Evolutionary conservation across 2,797 vertebrate species (phyloP), one percentile per base, ranked within the genome.

Genomic region (Mus spretus): DNA sequence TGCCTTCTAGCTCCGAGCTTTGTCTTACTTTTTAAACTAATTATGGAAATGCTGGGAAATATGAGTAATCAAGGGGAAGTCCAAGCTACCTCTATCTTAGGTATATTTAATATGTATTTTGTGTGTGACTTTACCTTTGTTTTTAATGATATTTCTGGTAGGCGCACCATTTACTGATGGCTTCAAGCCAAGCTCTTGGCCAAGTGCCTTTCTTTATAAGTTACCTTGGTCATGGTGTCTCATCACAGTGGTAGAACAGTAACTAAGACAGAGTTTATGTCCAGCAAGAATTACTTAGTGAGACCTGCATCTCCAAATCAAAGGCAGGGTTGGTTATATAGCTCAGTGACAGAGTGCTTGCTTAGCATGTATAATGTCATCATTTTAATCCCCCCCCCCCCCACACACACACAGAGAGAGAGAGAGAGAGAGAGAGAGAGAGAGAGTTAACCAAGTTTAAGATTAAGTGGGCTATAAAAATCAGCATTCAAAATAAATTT

Each of bases 381-480:
- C 4, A n/a, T 50, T 50, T 37, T n/a, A 90, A 79, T 65, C 37
- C 37, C 37, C 37, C 6, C 37, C 37, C 37, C 37, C 6, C 28
- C 31, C 4, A 37, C 26, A 0, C 6, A 0, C 6, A 22, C 2
- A 24, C 7, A 55, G 24, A 75, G 40, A 14, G 17, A 75, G 72
- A 44, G n/a, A 47, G 40, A 44, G 22, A 47, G 31, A 34, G 47
- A 34, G 44, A 78, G 15, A n/a, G 50, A 3, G 2, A n/a, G 50
- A 3, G 2, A 88, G 31, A 95, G 31, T 84, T 83, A 95, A 92
- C 11, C 3, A 96, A 92, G 24, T 57, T 92, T 89, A 96, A 92
- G 24, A 53, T 92, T 89, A 74, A 90, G 37, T 59, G 14, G 70
- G 37, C 20, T 74, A 40, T 40, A 74, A 74, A 95, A 95, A 12